phyloP scores from a whole-genome alignment of 2,888 invertebrate species.

The Diarsia dahlii region DNA sequence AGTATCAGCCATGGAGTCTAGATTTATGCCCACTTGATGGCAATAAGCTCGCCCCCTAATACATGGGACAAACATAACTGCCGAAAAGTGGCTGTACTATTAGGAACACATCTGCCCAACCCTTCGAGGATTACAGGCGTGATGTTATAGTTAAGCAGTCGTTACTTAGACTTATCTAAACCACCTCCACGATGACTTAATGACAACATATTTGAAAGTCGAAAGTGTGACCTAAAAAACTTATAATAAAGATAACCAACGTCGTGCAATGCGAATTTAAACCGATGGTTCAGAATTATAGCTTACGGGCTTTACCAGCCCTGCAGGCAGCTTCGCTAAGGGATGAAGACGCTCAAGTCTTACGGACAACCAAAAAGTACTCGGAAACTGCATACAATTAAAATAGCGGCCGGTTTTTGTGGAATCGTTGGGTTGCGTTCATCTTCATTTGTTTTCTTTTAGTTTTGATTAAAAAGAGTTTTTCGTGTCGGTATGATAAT shows the following conservation, averaged over 20 bases:
- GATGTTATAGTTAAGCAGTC: neutral
- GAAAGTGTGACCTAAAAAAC: neutral
- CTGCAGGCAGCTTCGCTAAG: conserved; percentile 14
- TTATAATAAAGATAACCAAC: conserved; percentile 2
- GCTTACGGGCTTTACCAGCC: conserved; percentile 17
- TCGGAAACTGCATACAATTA: conserved; percentile 22
- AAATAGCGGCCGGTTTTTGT: neutral
- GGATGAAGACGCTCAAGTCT: conserved; percentile 23
- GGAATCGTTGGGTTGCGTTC: neutral
- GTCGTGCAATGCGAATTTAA: conserved; percentile 10
- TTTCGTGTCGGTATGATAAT: too few relatives aligned
- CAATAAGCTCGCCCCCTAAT: too few relatives aligned
- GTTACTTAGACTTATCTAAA: neutral
- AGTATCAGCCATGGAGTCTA: too few relatives aligned
- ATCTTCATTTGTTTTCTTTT: neutral
- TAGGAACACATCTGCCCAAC: too few relatives aligned
- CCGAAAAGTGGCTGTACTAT: too few relatives aligned
- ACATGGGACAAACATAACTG: too few relatives aligned
- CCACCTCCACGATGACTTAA: neutral
- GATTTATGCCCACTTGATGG: too few relatives aligned
- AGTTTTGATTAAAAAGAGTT: neutral
- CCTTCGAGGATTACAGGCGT: too few relatives aligned
- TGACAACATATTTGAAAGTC: neutral
- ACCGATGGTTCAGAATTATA: conserved; percentile 13
- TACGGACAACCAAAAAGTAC: neutral